phyloP scores from a whole-genome alignment of 2,113 vertebrate species.

The Machaerirhynchus nigripectus region DNA sequence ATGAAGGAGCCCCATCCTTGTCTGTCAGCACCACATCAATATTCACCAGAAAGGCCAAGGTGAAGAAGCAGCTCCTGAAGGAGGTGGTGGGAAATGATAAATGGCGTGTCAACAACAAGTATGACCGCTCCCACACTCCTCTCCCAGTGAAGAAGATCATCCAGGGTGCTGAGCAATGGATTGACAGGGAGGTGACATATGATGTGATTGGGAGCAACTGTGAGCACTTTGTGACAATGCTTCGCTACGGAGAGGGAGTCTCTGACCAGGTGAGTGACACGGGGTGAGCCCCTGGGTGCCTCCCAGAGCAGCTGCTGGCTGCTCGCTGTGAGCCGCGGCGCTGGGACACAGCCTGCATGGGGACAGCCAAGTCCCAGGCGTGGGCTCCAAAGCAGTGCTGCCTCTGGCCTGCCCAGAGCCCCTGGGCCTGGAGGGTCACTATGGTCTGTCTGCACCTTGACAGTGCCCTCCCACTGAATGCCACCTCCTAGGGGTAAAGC shows the following conservation, averaged over 20 bases:
- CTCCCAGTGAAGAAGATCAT: conserved; percentile 83
- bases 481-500: background rate
- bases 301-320: background rate
- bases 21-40: conserved; percentile 67
- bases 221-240: conserved; percentile 91
- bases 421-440: background rate
- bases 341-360: background rate
- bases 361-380: rapidly evolving
- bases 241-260: conserved; percentile 85
- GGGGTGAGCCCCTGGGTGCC: background rate
- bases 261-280: conserved; percentile 82
- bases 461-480: background rate
- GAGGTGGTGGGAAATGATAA: conserved; percentile 83
- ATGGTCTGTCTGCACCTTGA: too few relatives aligned
- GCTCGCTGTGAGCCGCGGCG: background rate
- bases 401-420: background rate
- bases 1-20: conserved; percentile 74
- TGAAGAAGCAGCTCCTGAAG: conserved; percentile 90
- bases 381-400: background rate
- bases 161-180: conserved; percentile 73
- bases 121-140: conserved; percentile 78
- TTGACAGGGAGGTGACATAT: conserved; percentile 86
- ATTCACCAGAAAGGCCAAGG: background rate
- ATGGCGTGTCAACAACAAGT: conserved; percentile 91
- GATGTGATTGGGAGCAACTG: conserved; percentile 89